A percentile compares a stretch with the other conserved stretches of the same genome.
Evolutionary conservation across 1,140 invertebrate genomes (phyloP).

Genomic region (Tetranychus cinnabarinus): DNA sequence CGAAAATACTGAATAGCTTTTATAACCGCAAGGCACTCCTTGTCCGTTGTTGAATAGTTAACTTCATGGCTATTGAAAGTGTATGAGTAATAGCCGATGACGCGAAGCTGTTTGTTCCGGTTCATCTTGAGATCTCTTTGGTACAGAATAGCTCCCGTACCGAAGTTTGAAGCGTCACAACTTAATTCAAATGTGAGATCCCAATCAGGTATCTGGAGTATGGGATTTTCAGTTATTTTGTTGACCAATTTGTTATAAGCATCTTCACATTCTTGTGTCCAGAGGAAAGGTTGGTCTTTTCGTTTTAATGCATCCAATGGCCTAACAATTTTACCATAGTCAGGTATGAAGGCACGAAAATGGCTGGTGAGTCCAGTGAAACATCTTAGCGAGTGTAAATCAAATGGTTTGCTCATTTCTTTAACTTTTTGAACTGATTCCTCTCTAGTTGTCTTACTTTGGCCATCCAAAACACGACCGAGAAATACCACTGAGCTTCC

Average conservation of each 20-base stretch:
- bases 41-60: conserved; percentile 23
- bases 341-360: conserved; percentile 10
- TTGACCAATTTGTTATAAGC: neutral
- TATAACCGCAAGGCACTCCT: conserved; percentile 20
- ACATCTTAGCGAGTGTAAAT: neutral
- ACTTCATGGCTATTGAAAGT: conserved; percentile 18
- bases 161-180: conserved; percentile 9
- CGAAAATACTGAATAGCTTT: conserved; percentile 22
- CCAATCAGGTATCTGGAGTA: conserved; percentile 2
- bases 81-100: conserved; percentile 16
- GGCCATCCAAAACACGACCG: neutral
- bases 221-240: neutral
- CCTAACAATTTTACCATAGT: conserved; percentile 16
- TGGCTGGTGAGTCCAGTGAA: neutral
- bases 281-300: neutral
- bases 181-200: conserved; percentile 7
- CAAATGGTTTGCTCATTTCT: neutral
- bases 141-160: conserved; percentile 8
- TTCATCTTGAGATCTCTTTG: conserved; percentile 1
- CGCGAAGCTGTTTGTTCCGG: conserved; percentile 8
- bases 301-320: neutral
- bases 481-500: neutral
- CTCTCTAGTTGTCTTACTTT: neutral
- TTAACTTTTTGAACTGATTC: neutral
- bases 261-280: neutral